Evolutionary conservation across 1,140 invertebrate genomes (phyloP).

Genomic region (Cataglyphis hispanica): DNA sequence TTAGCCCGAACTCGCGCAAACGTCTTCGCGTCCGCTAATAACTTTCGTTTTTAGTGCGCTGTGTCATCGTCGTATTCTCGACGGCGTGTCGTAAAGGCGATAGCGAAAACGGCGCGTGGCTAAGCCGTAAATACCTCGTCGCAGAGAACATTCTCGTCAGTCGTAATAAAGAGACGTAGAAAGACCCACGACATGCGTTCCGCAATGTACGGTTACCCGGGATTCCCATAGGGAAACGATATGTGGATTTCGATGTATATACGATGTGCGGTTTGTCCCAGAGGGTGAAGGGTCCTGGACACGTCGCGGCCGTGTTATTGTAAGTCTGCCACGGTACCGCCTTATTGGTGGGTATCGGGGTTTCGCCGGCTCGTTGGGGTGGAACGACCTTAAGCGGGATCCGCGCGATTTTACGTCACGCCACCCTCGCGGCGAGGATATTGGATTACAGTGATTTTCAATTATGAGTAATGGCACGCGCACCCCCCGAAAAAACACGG

Average conservation of each 20-base stretch:
- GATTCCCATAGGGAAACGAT: conserved; percentile 68
- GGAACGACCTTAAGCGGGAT: conserved; percentile 67
- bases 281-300: conserved; percentile 41
- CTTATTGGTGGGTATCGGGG: conserved; percentile 76
- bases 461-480: conserved; percentile 69
- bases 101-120: conserved; percentile 53
- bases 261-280: conserved; percentile 59
- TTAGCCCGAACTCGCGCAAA: conserved; percentile 9
- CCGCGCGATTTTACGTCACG: conserved; percentile 67
- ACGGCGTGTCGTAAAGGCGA: conserved; percentile 50
- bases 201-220: conserved; percentile 39
- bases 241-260: conserved; percentile 38
- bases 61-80: conserved; percentile 37
- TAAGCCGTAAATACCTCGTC: conserved; percentile 78
- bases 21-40: conserved; percentile 44
- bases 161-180: conserved; percentile 77
- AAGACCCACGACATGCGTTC: conserved; percentile 51
- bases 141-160: conserved; percentile 76
- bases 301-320: conserved; percentile 49
- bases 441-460: conserved; percentile 80
- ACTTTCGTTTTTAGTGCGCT: conserved; percentile 63
- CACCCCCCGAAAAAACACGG: conserved; percentile 22
- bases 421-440: conserved; percentile 63
- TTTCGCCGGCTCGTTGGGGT: conserved; percentile 23
- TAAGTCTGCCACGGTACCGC: conserved; percentile 62